Evolutionary conservation across 1,140 invertebrate genomes (phyloP).

Genomic region (Berghia stephanieae): DNA sequence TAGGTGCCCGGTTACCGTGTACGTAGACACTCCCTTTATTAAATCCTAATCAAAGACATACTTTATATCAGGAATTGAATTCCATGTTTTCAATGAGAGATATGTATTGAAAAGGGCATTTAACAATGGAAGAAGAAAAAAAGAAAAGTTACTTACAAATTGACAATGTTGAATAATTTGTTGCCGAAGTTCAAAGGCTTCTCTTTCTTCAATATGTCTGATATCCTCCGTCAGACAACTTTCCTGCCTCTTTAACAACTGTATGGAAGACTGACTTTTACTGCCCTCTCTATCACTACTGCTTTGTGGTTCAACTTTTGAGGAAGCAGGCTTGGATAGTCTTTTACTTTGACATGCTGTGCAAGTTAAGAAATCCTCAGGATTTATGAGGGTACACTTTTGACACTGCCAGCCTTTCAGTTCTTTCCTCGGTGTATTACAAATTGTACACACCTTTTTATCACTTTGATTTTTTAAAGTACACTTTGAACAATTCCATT

Average conservation of each 20-base stretch:
- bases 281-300: too few species aligned
- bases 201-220: slow-evolving; percentile 80
- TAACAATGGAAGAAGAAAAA: too few species aligned
- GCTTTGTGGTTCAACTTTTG: background rate
- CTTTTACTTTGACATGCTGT: background rate
- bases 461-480: slow-evolving; percentile 41
- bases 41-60: too few species aligned
- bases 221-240: slow-evolving; percentile 87
- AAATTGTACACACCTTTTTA: slow-evolving; percentile 37
- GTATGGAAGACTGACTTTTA: too few species aligned
- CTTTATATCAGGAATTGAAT: too few species aligned
- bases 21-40: too few species aligned
- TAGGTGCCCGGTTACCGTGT: too few species aligned
- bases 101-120: too few species aligned
- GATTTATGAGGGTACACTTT: slow-evolving; percentile 34
- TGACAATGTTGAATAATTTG: slow-evolving; percentile 85
- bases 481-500: slow-evolving; percentile 46
- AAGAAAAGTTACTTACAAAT: slow-evolving; percentile 70
- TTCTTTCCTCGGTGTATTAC: slow-evolving; percentile 21
- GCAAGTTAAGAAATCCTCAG: slow-evolving; percentile 15
- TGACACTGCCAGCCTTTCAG: slow-evolving; percentile 31
- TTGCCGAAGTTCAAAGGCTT: slow-evolving; percentile 84
- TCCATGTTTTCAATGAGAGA: too few species aligned
- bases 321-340: too few species aligned
- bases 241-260: slow-evolving; percentile 74